Percentiles rank a stretch among this genome's conserved stretches.
These are phyloP conservation scores for Meiosimyza decipiens DNA, from an alignment of 2,888 invertebrate species.

Conservation along the genomic window DNA sequence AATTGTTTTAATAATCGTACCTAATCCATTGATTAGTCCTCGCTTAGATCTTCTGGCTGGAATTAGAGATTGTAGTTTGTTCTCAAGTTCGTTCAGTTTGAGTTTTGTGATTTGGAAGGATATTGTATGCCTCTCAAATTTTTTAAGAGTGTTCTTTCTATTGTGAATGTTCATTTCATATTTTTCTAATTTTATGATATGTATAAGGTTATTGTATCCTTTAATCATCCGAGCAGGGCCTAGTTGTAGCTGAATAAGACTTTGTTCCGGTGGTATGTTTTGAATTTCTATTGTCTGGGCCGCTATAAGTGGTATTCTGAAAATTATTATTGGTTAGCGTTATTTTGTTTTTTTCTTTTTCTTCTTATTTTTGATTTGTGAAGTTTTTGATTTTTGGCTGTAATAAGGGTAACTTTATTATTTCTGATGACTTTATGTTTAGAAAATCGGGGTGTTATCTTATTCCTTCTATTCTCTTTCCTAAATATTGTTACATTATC, in stretches of 20 bases:
- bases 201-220: not conserved
- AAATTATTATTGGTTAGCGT: not conserved
- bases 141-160: too few relatives aligned
- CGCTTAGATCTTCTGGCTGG: slow-evolving; percentile 31
- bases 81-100: slow-evolving; percentile 34
- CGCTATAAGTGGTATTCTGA: not conserved
- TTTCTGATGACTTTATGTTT: slow-evolving; percentile 36
- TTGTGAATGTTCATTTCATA: not conserved
- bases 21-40: slow-evolving; percentile 39
- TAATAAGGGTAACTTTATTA: slow-evolving; percentile 34
- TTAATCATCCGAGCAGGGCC: not conserved
- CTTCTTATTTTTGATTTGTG: slow-evolving; percentile 39
- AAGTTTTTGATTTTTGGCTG: slow-evolving; percentile 40
- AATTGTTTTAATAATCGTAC: slow-evolving; percentile 38
- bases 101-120: slow-evolving; percentile 28
- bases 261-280: not conserved
- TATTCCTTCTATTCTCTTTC: slow-evolving; percentile 38
- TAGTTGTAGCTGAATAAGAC: not conserved
- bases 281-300: slow-evolving; percentile 11
- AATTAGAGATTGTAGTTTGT: slow-evolving; percentile 27
- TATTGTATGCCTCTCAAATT: too few relatives aligned
- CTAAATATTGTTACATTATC: slow-evolving; percentile 33
- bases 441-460: not conserved
- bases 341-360: not conserved
- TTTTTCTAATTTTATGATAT: not conserved